Evolutionary conservation across 2,113 vertebrate species (phyloP).

Genomic region (Cyrtonyx montezumae): DNA sequence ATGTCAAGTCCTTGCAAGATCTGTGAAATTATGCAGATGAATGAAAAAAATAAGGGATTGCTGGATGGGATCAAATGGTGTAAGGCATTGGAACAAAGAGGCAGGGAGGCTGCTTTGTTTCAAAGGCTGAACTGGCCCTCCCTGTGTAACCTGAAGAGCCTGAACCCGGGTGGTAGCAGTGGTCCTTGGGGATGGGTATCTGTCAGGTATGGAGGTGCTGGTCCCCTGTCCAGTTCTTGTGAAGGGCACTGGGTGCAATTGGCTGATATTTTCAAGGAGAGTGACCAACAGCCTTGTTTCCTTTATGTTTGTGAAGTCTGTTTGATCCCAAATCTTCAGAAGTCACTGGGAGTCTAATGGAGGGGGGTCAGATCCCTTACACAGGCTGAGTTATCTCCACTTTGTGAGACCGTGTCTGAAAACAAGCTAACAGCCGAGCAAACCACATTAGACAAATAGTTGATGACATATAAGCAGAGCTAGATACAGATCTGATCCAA

Average conservation of each 20-base stretch:
- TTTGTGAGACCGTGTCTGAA: not conserved
- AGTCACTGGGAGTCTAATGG: not conserved
- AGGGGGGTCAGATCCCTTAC: not conserved
- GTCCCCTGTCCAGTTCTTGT: not conserved
- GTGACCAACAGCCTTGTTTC: not conserved
- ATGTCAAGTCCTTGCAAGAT: constrained; percentile 11
- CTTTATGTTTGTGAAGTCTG: not conserved
- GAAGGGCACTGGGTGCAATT: not conserved
- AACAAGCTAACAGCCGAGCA: not conserved
- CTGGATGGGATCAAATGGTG: not conserved
- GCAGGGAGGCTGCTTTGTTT: not conserved
- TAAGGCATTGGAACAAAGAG: not conserved
- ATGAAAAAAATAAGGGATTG: not conserved
- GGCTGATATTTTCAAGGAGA: not conserved
- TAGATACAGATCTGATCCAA: constrained; percentile 20
- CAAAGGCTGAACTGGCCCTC: not conserved
- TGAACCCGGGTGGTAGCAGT: too few species aligned
- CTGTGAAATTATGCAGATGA: constrained; percentile 23
- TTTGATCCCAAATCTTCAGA: not conserved
- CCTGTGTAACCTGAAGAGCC: not conserved
- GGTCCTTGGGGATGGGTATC: not conserved
- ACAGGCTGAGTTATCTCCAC: not conserved
- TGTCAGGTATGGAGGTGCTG: not conserved
- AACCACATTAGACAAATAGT: not conserved
- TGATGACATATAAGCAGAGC: not conserved